These are phyloP conservation scores for Chiloscyllium plagiosum DNA, from an alignment of 2,113 vertebrate species.

Conservation along the genomic window DNA sequence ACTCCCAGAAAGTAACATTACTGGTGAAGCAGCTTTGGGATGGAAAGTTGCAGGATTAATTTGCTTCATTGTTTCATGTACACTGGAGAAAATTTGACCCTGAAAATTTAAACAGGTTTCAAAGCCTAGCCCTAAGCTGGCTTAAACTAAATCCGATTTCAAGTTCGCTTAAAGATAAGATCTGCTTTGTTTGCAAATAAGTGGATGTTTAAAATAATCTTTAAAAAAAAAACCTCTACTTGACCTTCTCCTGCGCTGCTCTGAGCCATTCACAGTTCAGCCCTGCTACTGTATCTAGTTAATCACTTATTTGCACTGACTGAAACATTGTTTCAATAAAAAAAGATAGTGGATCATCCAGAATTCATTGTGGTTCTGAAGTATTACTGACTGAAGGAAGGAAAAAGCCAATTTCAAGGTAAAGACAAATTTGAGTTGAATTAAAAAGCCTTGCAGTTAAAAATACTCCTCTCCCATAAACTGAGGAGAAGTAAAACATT, in stretches of 20 bases:
- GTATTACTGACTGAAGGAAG: no score
- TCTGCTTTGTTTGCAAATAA: neutral
- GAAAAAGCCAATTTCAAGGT: no score
- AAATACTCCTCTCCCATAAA: no score
- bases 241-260: neutral
- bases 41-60: neutral
- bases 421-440: no score
- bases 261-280: neutral
- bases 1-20: neutral
- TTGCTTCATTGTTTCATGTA: neutral
- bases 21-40: neutral
- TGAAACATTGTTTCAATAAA: no score
- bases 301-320: no score
- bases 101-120: neutral
- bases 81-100: neutral
- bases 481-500: no score
- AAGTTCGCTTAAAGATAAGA: neutral
- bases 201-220: neutral
- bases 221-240: neutral
- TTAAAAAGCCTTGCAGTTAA: no score
- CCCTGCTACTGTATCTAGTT: no score
- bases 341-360: no score
- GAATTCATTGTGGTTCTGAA: no score
- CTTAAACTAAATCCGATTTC: neutral
- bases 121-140: neutral